Evolutionary conservation across 2,888 invertebrate genomes (phyloP).

Genomic region (Bombylius major): DNA sequence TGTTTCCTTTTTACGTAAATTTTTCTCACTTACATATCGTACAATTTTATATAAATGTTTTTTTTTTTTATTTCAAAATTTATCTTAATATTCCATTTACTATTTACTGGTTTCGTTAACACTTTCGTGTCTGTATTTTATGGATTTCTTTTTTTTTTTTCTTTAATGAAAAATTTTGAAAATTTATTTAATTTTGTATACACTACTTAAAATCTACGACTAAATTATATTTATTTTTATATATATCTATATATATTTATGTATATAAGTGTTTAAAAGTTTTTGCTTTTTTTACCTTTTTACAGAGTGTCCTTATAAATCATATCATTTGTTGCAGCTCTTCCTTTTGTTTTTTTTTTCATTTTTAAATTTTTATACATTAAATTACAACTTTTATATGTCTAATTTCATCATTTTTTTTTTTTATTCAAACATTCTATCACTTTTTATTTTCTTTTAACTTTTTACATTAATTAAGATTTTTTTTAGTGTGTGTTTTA

Average conservation of each 20-base stretch:
- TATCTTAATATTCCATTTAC: not conserved
- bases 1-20: not conserved
- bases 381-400: not conserved
- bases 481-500: not conserved
- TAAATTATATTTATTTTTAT: not conserved
- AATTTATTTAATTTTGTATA: not conserved
- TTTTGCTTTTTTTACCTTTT: slow-evolving; percentile 4
- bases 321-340: not conserved
- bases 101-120: too few relatives aligned
- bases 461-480: not conserved
- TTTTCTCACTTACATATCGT: not conserved
- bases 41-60: not conserved
- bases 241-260: not conserved
- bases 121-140: too few relatives aligned
- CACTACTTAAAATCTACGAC: not conserved
- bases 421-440: slow-evolving; percentile 1
- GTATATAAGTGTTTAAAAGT: not conserved
- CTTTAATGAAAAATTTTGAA: too few relatives aligned
- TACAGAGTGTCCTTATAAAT: slow-evolving; percentile 6
- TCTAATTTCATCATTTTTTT: not conserved
- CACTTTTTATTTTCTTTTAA: not conserved
- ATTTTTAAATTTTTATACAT: not conserved
- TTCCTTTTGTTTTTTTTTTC: slow-evolving; percentile 1
- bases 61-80: not conserved
- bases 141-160: too few relatives aligned